phyloP scores from a whole-genome alignment of 2,888 invertebrate genomes.

The Acanthopleura granulata region DNA sequence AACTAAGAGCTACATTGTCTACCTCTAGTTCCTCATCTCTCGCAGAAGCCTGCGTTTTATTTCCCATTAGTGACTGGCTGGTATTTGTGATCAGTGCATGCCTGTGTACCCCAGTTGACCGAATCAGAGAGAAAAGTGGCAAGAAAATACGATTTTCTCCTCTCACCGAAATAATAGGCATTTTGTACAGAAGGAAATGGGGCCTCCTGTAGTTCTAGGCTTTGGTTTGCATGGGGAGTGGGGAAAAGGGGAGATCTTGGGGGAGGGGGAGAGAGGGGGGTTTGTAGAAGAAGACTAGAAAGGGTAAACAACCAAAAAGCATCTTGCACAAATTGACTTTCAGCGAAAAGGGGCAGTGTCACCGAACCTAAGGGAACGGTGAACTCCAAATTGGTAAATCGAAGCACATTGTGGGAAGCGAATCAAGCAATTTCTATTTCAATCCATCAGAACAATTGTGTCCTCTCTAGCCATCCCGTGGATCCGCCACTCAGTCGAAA shows the following conservation, averaged over 20 bases:
- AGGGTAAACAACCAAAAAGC: slow-evolving; percentile 4
- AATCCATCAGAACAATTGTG: slow-evolving; percentile 12
- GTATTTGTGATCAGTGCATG: neutral
- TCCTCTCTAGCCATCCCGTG: neutral
- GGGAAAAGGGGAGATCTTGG: too few species aligned
- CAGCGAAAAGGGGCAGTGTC: neutral
- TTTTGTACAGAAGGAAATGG: slow-evolving; percentile 7
- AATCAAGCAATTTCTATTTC: slow-evolving; percentile 8
- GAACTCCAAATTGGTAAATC: slow-evolving; percentile 8
- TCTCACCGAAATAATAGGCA: neutral
- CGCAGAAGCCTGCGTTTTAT: neutral
- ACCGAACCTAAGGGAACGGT: neutral
- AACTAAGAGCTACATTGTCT: slow-evolving; percentile 2
- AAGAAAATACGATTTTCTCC: slow-evolving; percentile 7
- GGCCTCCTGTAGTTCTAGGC: neutral
- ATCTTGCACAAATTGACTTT: slow-evolving; percentile 12
- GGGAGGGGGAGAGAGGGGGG: too few species aligned
- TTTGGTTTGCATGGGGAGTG: neutral
- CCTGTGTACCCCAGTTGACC: neutral
- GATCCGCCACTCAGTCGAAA: neutral
- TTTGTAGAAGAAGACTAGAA: neutral
- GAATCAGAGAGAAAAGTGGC: slow-evolving; percentile 1
- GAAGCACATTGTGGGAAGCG: slow-evolving; percentile 6
- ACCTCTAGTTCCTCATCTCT: neutral
- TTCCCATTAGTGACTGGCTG: neutral